Base-by-base conservation (phyloP, 2,888 invertebrate genomes). In the Julus scandinavius region DNA sequence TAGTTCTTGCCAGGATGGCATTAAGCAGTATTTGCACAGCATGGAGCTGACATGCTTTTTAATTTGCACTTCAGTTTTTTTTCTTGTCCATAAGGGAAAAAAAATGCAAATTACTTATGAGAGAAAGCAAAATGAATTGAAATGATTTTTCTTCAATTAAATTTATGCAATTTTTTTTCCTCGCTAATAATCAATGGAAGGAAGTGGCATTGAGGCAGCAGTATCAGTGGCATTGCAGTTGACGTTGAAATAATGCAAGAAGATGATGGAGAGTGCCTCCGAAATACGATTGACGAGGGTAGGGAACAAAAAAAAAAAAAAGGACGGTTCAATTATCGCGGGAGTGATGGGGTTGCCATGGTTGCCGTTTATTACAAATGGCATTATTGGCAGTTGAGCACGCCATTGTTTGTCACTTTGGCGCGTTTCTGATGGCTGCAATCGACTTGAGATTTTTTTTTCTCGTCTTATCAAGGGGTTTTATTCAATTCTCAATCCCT, bases 321-420 rank as follows among this genome's bases (percentile, higher is more conserved):
- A n/a, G 29, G 41, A 85, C n/a, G 85, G 41, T 85, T 85, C 41
- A 49, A 85, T 85, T 85, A 49, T 85, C n/a, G 49, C 15, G 7
- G n/a, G 85, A 85, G 85, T 85, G 85, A 49, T 85, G 41, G 85
- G 29, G 85, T 85, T 85, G 85, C 85, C 85, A 41, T 41, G 38
- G 85, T 41, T 49, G 85, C 49, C n/a, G 49, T 85, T 45, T 85
- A 85, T 85, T 85, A 41, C 85, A 85, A 85, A 85, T 41, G 13
- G 49, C 41, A 85, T 85, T 85, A 85, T 85, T 85, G 85, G n/a
- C 85, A 85, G 85, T 45, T 38, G 85, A 85, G 45, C 45, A 85
- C 85, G n/a, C 11, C 49, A 85, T 41, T 85, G 38, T 85, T 85
- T 85, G 85, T 85, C 85, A 85, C 49, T 85, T 41, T 49, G 41